Base-by-base conservation (phyloP, 2,888 invertebrate genomes). In the Didymodactylos carnosus region DNA sequence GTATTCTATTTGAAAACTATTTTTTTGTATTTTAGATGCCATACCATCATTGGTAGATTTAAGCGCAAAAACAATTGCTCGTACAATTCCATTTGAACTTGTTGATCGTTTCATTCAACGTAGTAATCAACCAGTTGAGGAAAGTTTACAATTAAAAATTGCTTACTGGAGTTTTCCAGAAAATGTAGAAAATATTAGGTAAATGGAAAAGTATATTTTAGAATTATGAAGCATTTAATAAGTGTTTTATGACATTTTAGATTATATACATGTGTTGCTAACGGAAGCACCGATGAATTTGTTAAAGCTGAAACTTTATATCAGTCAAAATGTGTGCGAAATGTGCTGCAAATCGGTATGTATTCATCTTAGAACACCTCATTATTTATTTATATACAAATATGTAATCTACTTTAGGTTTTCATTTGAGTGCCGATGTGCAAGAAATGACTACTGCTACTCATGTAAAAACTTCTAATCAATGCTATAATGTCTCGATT, bases 161-260 rank as follows among this genome's bases (percentile, higher is more conserved):
- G 94, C 95, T 23, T 95, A 91, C 83, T 95, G 94, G 94, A 95
- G 94, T 84, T 98, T 98, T 83, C 95, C 97, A 2, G 93, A 95
- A 85, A 92, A 91, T 84, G 95, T 97, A 85, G 97, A 98, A 86
- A 95, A 98, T 83, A 97, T 98, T 80, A 87, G 95, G 81, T 84
- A 72, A 73, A n/a, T 5, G 2, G 40, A 35, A n/a, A n/a, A n/a
- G n/a, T n/a, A n/a, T n/a, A n/a, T n/a, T n/a, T n/a, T n/a, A 13
- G 40, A 23, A 3, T 23, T 49, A 25, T 10, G 10, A 4, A 71
- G 19, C n/a, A 23, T 27, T 39, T 70, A 23, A 19, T 72, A 5
- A 39, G 49, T 41, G 19, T 40, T 72, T 72, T 39, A n/a, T n/a
- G n/a, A n/a, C n/a, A n/a, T 77, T 79, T 16, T 78, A 84, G 86